Base-by-base conservation (phyloP, 1,140 invertebrate species). In the Araneus ventricosus region DNA sequence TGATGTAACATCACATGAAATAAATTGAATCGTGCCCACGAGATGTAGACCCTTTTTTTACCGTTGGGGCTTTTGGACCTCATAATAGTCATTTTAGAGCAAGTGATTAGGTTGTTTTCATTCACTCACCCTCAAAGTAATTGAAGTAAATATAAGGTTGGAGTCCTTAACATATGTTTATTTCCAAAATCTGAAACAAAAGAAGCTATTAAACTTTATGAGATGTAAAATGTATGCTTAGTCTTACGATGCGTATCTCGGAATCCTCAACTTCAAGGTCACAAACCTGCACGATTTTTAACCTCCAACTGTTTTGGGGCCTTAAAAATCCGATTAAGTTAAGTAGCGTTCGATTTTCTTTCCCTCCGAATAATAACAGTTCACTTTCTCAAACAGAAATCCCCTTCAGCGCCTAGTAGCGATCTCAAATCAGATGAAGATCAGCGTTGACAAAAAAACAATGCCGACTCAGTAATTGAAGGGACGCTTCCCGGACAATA, bases 381-480 rank as follows among this genome's bases (percentile, higher is more conserved):
- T 37, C 86, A 88, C 20, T 88, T 79, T 89, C 88, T 34, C 34
- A 79, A 89, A 89, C 41, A 79, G 67, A 45, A 79, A 79, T 89
- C 41, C n/a, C 70, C 88, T 75, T 79, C 67, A 79, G 67, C 89
- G 84, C 89, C 89, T 52, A 6, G 30, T 91, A 91, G 89, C 22
- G 8, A 63, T 52, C 80, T 57, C 70, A 91, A 91, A 91, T 59
- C 89, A 82, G 57, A 67, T 84, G 89, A 91, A 91, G 89, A 91
- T 91, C 59, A 84, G 70, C 79, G 79, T 91, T 84, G 79, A 63
- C 75, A 84, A 61, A 90, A 90, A 90, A 88, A 91, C 89, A 91
- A 91, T 91, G 89, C 89, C 79, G 61, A 91, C 52, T 84, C n/a
- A 41, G 59, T 82, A 91, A 91, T 91, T 91, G 89, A 59, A 84